Evolutionary conservation across 2,113 vertebrate genomes (phyloP), one percentile per base, ranked within the genome.

Genomic region (Oxyruncus cristatus): DNA sequence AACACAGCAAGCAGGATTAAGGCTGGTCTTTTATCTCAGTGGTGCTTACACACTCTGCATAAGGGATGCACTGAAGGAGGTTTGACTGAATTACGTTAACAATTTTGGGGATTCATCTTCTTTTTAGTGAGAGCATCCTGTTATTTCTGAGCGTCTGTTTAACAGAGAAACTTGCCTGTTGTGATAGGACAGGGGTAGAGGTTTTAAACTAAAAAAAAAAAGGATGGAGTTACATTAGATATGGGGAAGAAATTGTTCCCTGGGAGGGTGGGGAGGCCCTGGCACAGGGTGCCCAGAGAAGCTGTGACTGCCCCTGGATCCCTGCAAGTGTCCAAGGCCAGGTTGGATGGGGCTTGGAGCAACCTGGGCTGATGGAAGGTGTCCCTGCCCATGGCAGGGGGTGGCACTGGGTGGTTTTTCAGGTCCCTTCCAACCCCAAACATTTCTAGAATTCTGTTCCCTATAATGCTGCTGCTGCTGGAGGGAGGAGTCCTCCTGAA

Each of bases 341-440:
- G 49, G 5, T 1, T 49, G 67, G 20, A n/a, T 0, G 0, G 27
- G 9, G 15, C 44, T 59, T n/a, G 33, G 32, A 42, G 35, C 71
- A 35, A 0, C 56, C 17, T 49, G 35, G 35, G 26, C 3, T 1
- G 9, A 26, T 49, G 63, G 72, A 22, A 77, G 26, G 1, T 70
- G 63, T 41, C 55, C 39, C 14, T 83, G 39, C 37, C 44, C 53
- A 6, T 30, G 53, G 44, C 44, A 61, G 44, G 22, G 24, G 28
- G 30, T 55, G 39, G 30, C 23, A 21, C 24, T 75, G 30, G 28
- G 8, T n/a, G 15, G 2, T 17, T 39, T 61, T 47, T 55, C 26
- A 62, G 17, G 52, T 62, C 14, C 14, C 41, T 62, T 17, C 41
- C 53, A 62, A 8, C 24, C 24, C n/a, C 53, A 61, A 18, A 53